A percentile compares a stretch with the other conserved stretches of the same genome.
These are phyloP conservation scores for Dynastes tityus DNA, from an alignment of 2,888 invertebrate species.

Conservation along the genomic window DNA sequence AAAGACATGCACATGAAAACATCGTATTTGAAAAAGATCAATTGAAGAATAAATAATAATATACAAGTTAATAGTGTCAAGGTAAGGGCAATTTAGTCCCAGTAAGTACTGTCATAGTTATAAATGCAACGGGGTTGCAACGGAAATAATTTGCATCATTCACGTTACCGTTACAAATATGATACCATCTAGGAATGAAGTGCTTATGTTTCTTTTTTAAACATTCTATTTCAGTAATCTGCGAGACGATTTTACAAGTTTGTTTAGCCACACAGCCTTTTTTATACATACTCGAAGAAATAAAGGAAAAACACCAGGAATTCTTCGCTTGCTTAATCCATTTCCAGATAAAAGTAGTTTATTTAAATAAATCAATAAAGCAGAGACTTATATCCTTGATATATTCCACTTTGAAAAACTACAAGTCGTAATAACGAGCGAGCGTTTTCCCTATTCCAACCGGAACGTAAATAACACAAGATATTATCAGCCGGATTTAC, in stretches of 20 bases:
- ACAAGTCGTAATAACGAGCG: neutral
- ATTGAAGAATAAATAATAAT: too few relatives aligned
- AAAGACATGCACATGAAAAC: too few relatives aligned
- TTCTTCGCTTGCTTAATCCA: conserved; percentile 17
- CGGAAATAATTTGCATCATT: too few relatives aligned
- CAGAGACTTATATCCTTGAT: conserved; percentile 21
- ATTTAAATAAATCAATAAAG: conserved; percentile 36
- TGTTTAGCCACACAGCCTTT: neutral
- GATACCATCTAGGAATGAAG: too few relatives aligned
- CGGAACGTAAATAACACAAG: conserved; percentile 13
- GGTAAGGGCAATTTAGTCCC: too few relatives aligned
- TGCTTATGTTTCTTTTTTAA: neutral
- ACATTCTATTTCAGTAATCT: neutral
- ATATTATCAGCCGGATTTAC: conserved; percentile 11
- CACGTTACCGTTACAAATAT: too few relatives aligned
- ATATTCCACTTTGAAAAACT: conserved; percentile 1
- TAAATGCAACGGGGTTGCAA: too few relatives aligned
- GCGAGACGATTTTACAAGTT: neutral
- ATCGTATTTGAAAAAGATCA: too few relatives aligned
- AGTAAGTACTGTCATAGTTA: too few relatives aligned
- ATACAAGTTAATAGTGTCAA: too few relatives aligned
- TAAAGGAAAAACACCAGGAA: neutral
- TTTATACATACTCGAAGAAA: neutral
- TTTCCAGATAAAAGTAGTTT: conserved; percentile 20
- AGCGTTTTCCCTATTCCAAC: neutral